Percentiles rank a stretch among this genome's conserved stretches.
These are phyloP conservation scores for Acleris holmiana DNA, from an alignment of 2,888 invertebrate species.

Conservation along the genomic window DNA sequence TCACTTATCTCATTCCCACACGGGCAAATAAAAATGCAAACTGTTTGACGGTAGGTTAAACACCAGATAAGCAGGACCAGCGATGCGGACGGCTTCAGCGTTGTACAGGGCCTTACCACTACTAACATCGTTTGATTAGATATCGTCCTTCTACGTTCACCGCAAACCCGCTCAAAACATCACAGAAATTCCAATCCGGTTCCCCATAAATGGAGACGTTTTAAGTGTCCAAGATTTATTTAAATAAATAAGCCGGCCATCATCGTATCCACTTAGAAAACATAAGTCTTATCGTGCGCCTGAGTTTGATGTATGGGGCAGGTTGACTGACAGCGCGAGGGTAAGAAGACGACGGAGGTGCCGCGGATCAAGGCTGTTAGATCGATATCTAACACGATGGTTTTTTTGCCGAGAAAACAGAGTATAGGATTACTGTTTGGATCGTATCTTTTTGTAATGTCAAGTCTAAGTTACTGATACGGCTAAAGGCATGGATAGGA, in stretches of 20 bases:
- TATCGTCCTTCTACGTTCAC: neutral
- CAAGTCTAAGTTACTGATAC: no score
- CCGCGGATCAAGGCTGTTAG: neutral
- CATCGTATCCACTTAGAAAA: conserved; percentile 35
- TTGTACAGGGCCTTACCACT: no score
- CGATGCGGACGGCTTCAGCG: no score
- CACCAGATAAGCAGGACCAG: no score
- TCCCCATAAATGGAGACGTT: conserved; percentile 35
- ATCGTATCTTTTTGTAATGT: no score
- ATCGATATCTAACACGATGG: neutral
- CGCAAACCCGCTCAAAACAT: neutral
- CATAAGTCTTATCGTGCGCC: conserved; percentile 33
- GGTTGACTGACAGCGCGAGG: conserved; percentile 28
- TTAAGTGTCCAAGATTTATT: conserved; percentile 37
- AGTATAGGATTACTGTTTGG: no score
- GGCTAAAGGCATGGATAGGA: no score
- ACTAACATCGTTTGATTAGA: no score
- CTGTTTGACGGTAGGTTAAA: no score
- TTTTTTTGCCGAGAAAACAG: neutral
- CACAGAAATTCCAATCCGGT: conserved; percentile 17
- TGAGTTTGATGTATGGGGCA: conserved; percentile 37
- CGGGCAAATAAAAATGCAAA: no score
- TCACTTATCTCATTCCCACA: no score
- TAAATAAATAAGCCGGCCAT: conserved; percentile 37
- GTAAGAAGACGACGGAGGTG: conserved; percentile 24